These are phyloP conservation scores for Isurus oxyrinchus DNA, from an alignment of 2,113 vertebrate species.

Conservation along the genomic window DNA sequence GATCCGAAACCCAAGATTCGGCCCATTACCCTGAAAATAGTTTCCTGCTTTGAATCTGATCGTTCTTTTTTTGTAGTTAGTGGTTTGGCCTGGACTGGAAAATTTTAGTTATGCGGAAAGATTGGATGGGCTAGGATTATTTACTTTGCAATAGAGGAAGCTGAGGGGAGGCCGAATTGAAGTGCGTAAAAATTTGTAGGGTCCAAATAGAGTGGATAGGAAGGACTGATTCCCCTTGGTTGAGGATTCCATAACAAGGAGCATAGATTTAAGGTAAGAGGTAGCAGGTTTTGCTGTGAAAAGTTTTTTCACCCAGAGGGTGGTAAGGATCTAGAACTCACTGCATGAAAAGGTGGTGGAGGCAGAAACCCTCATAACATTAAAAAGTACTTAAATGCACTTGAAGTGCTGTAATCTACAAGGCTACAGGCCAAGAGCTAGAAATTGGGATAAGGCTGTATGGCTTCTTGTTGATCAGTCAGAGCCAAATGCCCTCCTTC, in stretches of 20 bases:
- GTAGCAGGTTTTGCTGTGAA: background rate
- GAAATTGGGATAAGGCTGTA: background rate
- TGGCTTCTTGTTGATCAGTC: no score
- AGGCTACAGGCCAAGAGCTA: background rate
- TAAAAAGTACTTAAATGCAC: background rate
- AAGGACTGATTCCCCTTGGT: background rate
- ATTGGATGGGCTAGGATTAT: background rate
- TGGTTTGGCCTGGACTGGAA: background rate
- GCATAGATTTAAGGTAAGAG: background rate
- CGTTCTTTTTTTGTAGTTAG: background rate
- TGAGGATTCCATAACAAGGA: background rate
- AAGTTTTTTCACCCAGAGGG: background rate
- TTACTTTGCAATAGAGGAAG: background rate
- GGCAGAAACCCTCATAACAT: background rate
- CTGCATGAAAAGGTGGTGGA: background rate
- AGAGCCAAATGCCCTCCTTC: background rate
- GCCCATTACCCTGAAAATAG: background rate
- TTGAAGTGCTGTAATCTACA: background rate
- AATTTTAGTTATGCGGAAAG: background rate
- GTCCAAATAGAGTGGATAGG: background rate
- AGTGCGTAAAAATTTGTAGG: background rate
- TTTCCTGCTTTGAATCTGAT: background rate
- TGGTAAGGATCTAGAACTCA: background rate
- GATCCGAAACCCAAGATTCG: background rate
- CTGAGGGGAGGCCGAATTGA: background rate